Base-by-base conservation (phyloP, 2,113 vertebrate species). In the Lasiurus cinereus region DNA sequence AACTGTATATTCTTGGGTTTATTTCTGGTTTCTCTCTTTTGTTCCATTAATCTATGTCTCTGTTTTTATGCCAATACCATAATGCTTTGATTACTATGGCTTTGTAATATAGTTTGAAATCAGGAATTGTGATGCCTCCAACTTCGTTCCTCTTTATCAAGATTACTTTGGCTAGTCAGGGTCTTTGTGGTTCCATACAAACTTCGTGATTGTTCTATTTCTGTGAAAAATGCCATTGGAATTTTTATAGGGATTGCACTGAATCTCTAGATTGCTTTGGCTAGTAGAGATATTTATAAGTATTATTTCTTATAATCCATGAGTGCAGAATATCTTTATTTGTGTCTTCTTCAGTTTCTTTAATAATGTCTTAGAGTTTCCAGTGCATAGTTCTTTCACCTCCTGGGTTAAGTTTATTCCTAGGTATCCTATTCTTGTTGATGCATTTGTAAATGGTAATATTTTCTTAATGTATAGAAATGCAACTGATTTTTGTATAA, bases 401-500 rank as follows among this genome's bases (percentile, higher is more conserved):
- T 83, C 27, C 59, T 46, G 66, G 29, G 16, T 54, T 48, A 66
- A 48, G 31, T 66, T n/a, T 83, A 46, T 83, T 83, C 18, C 59
- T 64, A 66, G 27, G 59, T 14, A 46, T 83, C 39, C 31, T 83
- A 66, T 14, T 66, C 27, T 31, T 66, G 64, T 66, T 66, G 18
- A 83, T 66, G 80, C 18, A 66, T 48, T 64, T 64, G 39, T 83
- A 64, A 50, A 50, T 83, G 82, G 6, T 19, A 83, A 43, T 54
- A 59, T 69, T 79, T 90, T 69, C 62, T 79, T 78, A 89, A 54
- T 69, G 14, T 80, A 79, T 52, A 80, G 66, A 82, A 59, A 48
- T 82, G 64, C 13, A 62, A 9, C 67, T 62, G 77, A 90, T 59
- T n/a, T 80, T 80, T 89, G n/a, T 78, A 14, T 89, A 52, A 54